These are phyloP conservation scores for Callipepla squamata DNA, from an alignment of 2,113 vertebrate genomes.

Conservation along the genomic window DNA sequence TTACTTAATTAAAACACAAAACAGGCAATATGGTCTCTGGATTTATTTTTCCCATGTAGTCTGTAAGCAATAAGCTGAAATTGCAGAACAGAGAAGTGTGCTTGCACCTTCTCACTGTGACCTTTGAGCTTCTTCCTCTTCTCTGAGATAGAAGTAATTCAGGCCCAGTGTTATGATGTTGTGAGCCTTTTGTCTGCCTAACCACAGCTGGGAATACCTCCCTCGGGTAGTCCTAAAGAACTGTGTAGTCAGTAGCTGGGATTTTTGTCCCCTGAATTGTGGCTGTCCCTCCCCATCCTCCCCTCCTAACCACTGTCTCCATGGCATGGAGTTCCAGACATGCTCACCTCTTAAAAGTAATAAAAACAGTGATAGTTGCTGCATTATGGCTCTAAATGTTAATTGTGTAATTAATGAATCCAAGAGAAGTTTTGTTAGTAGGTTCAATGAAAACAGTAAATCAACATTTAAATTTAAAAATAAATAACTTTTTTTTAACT, in stretches of 20 bases:
- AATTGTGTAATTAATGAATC: neutral
- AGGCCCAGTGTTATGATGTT: neutral
- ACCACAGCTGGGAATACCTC: neutral
- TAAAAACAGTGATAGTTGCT: neutral
- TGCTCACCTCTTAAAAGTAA: neutral
- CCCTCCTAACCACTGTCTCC: neutral
- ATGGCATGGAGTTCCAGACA: rapidly evolving
- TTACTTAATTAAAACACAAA: conserved; percentile 67
- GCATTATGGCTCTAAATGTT: neutral
- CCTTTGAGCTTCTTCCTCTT: neutral
- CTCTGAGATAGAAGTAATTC: neutral
- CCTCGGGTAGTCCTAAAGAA: neutral
- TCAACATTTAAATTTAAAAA: neutral
- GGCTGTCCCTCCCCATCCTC: neutral
- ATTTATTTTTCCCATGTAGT: conserved; percentile 58
- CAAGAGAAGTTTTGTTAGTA: neutral
- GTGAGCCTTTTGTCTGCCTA: neutral
- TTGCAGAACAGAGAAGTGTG: neutral
- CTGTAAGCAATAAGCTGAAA: conserved; percentile 45
- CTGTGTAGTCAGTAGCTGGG: neutral
- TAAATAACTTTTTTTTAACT: neutral
- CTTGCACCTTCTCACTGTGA: neutral
- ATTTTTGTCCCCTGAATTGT: neutral
- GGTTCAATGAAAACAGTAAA: neutral
- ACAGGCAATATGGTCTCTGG: conserved; percentile 25